Evolutionary conservation across 2,113 vertebrate genomes (phyloP).

Genomic region (Gopherus evgoodei): DNA sequence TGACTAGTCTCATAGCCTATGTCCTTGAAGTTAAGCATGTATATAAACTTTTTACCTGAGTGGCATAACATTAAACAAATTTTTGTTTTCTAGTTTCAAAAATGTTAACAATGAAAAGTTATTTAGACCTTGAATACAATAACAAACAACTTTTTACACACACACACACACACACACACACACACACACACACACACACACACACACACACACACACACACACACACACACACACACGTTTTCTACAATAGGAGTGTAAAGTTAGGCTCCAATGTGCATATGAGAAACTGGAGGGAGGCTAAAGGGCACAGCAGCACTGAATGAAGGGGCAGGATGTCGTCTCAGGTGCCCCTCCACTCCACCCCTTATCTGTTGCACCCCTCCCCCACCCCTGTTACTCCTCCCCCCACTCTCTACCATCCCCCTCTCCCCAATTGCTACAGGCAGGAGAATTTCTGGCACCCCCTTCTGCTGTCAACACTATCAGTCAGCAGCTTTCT

Average conservation of each 20-base stretch:
- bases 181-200: background rate
- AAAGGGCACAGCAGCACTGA: background rate
- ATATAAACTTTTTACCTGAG: background rate
- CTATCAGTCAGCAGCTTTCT: background rate
- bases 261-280: background rate
- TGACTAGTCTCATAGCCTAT: background rate
- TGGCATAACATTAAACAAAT: background rate
- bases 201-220: too few species aligned
- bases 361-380: background rate
- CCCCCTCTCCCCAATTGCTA: background rate
- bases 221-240: background rate
- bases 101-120: background rate
- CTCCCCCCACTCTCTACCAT: background rate
- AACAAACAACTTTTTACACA: background rate
- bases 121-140: background rate
- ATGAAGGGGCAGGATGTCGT: background rate
- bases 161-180: too few species aligned
- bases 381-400: background rate
- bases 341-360: accelerated
- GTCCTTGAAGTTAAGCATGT: background rate
- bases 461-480: background rate
- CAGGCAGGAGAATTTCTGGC: background rate
- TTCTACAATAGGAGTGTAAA: background rate
- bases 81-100: too few species aligned
- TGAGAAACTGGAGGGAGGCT: background rate